These are phyloP conservation scores for Fissipunctia ypsillon DNA, from an alignment of 2,888 invertebrate genomes.

Conservation along the genomic window DNA sequence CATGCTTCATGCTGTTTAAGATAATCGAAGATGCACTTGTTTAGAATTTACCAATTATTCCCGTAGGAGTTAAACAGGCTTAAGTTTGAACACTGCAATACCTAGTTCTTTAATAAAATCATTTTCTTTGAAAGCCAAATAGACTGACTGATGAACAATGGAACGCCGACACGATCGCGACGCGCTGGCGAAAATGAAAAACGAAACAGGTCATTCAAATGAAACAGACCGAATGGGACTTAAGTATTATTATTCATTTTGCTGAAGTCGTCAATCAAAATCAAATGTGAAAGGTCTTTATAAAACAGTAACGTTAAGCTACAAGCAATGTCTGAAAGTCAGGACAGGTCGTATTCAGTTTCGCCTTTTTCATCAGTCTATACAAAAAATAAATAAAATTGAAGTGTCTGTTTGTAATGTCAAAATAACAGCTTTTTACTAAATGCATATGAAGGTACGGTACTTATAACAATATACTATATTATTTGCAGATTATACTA, in stretches of 20 bases:
- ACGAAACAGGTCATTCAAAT: constrained; percentile 54
- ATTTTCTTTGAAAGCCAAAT: constrained; percentile 50
- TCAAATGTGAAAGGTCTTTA: constrained; percentile 29
- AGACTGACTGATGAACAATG: constrained; percentile 56
- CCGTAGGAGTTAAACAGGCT: not conserved
- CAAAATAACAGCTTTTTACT: no score
- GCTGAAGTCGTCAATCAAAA: constrained; percentile 56
- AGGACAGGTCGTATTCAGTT: constrained; percentile 1
- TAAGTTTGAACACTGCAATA: not conserved
- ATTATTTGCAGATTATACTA: no score
- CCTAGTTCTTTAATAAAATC: constrained; percentile 26
- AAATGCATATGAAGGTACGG: no score
- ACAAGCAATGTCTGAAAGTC: constrained; percentile 16
- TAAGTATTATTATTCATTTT: constrained; percentile 55
- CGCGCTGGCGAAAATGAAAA: constrained; percentile 50
- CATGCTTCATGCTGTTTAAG: no score
- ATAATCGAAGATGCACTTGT: not conserved
- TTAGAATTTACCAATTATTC: not conserved
- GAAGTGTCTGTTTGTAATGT: no score
- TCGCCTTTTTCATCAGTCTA: not conserved
- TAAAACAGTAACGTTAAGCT: constrained; percentile 17
- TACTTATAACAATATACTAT: no score
- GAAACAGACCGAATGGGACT: constrained; percentile 52
- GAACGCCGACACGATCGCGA: constrained; percentile 17
- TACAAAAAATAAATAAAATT: no score